Evolutionary conservation across 2,888 invertebrate genomes (phyloP).

Genomic region (Seira musarum): DNA sequence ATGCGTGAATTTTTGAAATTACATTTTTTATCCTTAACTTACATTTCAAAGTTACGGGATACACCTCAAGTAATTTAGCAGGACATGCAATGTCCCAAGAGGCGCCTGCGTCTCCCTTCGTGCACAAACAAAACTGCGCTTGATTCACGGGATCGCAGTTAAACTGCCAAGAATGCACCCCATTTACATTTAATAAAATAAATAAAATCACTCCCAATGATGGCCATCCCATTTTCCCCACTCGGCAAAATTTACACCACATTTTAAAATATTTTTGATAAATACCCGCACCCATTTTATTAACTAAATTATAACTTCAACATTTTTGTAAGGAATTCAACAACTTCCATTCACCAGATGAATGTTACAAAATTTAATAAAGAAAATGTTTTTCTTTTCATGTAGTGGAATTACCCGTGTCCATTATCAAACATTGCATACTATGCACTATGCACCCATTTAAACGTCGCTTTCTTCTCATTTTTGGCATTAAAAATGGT

Average conservation of each 20-base stretch:
- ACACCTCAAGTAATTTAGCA: conserved; percentile 52
- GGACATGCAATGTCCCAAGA: conserved; percentile 64
- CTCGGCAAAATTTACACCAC: background rate
- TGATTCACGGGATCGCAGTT: conserved; percentile 60
- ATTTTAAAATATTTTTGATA: background rate
- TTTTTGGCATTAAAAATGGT: background rate
- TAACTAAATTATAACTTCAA: background rate
- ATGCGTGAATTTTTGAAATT: background rate
- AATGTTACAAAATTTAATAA: too few species aligned
- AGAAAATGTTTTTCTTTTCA: background rate
- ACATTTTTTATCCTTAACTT: conserved; percentile 23
- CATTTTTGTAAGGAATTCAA: background rate
- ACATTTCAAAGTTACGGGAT: conserved; percentile 65
- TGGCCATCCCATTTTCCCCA: background rate
- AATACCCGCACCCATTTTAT: conserved; percentile 12
- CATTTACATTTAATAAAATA: background rate
- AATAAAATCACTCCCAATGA: background rate
- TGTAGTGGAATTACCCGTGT: conserved; percentile 3
- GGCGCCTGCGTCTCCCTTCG: conserved; percentile 45
- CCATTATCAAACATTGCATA: background rate
- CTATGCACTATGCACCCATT: background rate
- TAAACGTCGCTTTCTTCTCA: background rate
- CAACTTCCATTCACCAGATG: background rate
- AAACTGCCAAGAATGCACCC: conserved; percentile 26
- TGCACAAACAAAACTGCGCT: conserved; percentile 51